Percentiles rank a stretch among this genome's conserved stretches.
These are phyloP conservation scores for Lapara coniferarum DNA, from an alignment of 2,888 invertebrate genomes.

Conservation along the genomic window DNA sequence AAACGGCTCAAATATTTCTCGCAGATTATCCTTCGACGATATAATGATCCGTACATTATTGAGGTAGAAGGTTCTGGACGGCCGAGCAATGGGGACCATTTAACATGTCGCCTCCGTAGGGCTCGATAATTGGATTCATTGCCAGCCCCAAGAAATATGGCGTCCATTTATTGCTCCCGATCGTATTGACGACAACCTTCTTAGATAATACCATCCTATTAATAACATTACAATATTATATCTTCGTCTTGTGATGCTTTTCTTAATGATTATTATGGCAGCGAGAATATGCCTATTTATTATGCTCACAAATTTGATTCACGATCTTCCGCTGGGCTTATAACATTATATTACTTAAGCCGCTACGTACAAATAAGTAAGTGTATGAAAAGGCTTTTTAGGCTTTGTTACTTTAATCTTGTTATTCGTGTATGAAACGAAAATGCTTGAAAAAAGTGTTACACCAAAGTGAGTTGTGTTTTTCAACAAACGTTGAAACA, in stretches of 20 bases:
- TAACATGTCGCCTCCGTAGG: constrained; percentile 70
- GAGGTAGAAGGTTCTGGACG: constrained; percentile 24
- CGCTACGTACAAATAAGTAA: neutral
- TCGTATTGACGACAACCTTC: constrained; percentile 53
- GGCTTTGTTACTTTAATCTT: neutral
- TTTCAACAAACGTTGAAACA: constrained; percentile 18
- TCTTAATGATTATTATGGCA: constrained; percentile 7
- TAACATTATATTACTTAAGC: neutral
- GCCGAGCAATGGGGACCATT: constrained; percentile 64
- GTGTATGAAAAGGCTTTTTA: neutral
- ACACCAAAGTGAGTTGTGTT: neutral
- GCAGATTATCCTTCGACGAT: constrained; percentile 33
- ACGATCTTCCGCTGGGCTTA: neutral
- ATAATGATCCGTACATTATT: constrained; percentile 35
- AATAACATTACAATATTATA: constrained; percentile 42
- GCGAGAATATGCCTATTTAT: neutral
- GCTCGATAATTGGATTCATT: constrained; percentile 78
- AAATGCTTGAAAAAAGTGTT: neutral
- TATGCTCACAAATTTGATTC: constrained; percentile 6
- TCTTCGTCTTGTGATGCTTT: constrained; percentile 30
- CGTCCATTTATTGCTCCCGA: constrained; percentile 62
- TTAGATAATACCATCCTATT: constrained; percentile 43
- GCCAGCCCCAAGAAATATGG: constrained; percentile 68
- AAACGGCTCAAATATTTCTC: constrained; percentile 19
- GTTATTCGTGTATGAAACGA: neutral